Conservation (phyloP, 2,113 vertebrate genomes). For the Pimephales promelas region DNA sequence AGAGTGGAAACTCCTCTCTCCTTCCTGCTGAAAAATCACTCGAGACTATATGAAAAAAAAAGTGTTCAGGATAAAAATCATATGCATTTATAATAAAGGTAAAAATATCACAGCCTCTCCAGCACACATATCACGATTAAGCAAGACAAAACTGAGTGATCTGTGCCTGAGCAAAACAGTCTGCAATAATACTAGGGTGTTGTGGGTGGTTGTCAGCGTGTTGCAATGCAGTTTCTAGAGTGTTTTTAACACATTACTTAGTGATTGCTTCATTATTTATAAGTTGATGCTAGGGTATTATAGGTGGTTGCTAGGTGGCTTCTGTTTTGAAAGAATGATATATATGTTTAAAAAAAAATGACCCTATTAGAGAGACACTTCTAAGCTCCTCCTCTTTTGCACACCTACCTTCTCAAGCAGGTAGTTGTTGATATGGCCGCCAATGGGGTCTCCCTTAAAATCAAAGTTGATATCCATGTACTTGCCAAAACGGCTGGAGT, state of each 20-base stretch:
- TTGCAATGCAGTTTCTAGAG: too few relatives aligned
- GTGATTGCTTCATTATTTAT: background rate
- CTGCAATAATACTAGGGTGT: background rate
- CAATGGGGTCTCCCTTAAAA: constrained; percentile 97
- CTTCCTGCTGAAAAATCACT: constrained; percentile 93
- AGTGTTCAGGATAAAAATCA: background rate
- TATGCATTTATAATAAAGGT: background rate
- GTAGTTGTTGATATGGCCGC: constrained; percentile 98
- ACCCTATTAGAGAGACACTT: too few relatives aligned
- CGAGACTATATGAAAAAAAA: constrained; percentile 80
- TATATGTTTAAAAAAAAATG: too few relatives aligned
- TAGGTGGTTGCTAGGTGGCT: background rate
- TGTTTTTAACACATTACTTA: background rate
- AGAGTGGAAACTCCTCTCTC: constrained; percentile 95
- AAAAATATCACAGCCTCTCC: background rate
- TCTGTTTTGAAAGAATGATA: background rate
- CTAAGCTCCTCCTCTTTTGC: background rate
- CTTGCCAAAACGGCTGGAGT: constrained; percentile 97
- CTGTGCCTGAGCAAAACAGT: background rate
- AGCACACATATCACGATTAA: background rate
- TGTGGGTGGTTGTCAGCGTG: background rate
- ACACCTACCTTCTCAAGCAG: constrained; percentile 90
- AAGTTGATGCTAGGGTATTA: background rate
- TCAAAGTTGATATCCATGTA: constrained; percentile 99
- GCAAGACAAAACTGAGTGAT: background rate